phyloP scores from a whole-genome alignment of 2,113 vertebrate genomes.

The Barbus barbus region DNA sequence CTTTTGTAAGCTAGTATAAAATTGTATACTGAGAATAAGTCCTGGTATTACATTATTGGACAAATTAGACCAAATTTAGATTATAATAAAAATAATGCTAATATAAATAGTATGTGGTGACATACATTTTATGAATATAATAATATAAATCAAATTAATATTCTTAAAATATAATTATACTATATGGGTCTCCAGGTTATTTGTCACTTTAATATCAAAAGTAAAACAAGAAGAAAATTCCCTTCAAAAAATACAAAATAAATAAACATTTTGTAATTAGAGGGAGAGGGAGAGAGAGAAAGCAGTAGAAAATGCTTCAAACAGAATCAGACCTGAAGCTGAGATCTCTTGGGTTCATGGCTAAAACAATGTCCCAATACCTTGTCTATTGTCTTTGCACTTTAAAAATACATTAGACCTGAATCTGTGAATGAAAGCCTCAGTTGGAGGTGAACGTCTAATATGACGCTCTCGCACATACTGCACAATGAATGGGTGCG shows the following conservation, averaged over 20 bases:
- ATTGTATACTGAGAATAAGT: neutral
- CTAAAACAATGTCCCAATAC: neutral
- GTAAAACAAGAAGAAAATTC: no score
- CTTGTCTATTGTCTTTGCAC: neutral
- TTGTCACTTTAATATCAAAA: no score
- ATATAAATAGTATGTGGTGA: neutral
- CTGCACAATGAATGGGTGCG: slow-evolving; percentile 26
- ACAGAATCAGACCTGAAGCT: no score
- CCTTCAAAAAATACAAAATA: no score
- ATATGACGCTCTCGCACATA: neutral
- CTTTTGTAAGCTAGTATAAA: neutral
- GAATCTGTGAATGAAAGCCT: neutral
- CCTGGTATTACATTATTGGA: neutral
- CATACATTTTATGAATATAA: no score
- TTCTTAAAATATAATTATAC: no score
- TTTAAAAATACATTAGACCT: slow-evolving; percentile 4
- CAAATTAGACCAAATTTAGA: neutral
- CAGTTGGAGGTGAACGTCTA: neutral
- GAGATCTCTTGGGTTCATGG: neutral
- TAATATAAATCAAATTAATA: no score
- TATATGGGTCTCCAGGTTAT: no score
- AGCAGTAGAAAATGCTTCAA: no score
- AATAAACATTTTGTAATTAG: no score
- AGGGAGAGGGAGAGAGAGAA: no score
- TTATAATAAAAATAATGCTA: neutral